These are phyloP conservation scores for Parnassius orleans DNA, from an alignment of 2,888 invertebrate species.

Conservation along the genomic window DNA sequence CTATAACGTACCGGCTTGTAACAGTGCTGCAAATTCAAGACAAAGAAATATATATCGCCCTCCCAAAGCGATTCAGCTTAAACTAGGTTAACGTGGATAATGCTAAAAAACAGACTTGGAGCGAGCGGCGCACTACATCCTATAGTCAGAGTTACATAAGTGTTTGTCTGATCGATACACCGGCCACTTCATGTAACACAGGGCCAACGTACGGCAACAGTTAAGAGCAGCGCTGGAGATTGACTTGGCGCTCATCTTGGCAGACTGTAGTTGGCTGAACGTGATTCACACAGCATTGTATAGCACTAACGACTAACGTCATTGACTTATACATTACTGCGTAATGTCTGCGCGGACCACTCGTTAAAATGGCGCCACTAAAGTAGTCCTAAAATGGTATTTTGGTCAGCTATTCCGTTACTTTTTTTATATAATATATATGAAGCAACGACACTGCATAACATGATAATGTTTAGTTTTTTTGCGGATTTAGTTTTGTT, in stretches of 20 bases:
- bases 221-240: constrained; percentile 47
- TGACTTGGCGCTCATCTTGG: constrained; percentile 48
- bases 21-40: constrained; percentile 25
- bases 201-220: constrained; percentile 66
- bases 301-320: no score
- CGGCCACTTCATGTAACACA: constrained; percentile 61
- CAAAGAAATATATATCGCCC: constrained; percentile 28
- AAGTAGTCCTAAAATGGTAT: no score
- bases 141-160: constrained; percentile 66
- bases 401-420: no score
- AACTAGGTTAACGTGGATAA: constrained; percentile 40
- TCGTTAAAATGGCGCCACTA: no score
- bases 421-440: no score
- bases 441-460: no score
- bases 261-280: constrained; percentile 10
- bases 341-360: no score
- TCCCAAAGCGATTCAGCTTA: constrained; percentile 28
- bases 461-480: no score
- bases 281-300: constrained; percentile 5
- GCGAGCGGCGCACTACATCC: constrained; percentile 56
- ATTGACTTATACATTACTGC: no score
- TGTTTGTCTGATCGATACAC: constrained; percentile 74
- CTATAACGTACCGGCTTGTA: constrained; percentile 15
- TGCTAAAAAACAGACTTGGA: constrained; percentile 49
- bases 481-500: no score